phyloP scores from a whole-genome alignment of 2,113 vertebrate genomes.

The Tichodroma muraria region DNA sequence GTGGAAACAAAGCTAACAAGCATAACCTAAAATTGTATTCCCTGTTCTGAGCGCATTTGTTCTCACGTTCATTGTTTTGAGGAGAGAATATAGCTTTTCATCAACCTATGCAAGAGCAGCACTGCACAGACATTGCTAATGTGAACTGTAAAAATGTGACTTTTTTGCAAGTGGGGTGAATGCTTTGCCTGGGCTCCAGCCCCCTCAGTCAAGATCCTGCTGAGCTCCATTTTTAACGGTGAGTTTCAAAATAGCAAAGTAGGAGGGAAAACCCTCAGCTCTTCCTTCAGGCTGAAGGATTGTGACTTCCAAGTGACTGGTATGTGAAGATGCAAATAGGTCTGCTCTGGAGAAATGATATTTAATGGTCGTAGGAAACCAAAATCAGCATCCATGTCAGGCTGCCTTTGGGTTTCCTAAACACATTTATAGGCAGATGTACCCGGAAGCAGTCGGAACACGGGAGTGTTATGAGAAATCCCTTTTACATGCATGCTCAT shows the following conservation, averaged over 20 bases:
- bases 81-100: background rate
- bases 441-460: background rate
- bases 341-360: background rate
- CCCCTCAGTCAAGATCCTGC: background rate
- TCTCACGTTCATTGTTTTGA: background rate
- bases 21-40: background rate
- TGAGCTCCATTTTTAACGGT: background rate
- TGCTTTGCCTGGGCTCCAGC: background rate
- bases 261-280: background rate
- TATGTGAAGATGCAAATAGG: background rate
- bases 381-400: background rate
- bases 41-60: background rate
- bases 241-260: background rate
- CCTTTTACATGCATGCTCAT: background rate
- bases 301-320: background rate
- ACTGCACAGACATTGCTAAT: background rate
- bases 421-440: background rate
- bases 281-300: background rate
- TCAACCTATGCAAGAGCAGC: background rate
- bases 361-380: background rate
- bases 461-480: background rate
- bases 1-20: background rate
- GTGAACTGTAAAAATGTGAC: background rate
- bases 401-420: background rate
- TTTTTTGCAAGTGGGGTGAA: background rate